A percentile compares a stretch with the other conserved stretches of the same genome.
Evolutionary conservation across 2,888 invertebrate genomes (phyloP).

Genomic region (Argyresthia goedartella): DNA sequence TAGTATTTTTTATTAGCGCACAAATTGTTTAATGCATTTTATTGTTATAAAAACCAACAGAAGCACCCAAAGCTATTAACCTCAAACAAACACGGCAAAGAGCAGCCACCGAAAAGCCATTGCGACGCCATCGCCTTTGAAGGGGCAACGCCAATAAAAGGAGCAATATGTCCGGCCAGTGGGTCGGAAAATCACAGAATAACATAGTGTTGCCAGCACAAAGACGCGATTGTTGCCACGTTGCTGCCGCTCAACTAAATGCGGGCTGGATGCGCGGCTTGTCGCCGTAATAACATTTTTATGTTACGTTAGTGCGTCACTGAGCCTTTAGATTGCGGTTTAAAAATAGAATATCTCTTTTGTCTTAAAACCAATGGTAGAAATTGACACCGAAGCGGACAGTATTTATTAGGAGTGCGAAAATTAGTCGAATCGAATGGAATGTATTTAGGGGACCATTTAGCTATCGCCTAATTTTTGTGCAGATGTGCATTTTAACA

Average conservation of each 20-base stretch:
- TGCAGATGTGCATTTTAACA: no score
- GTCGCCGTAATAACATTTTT: not conserved
- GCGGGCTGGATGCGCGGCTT: constrained; percentile 3
- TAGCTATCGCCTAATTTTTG: no score
- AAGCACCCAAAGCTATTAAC: no score
- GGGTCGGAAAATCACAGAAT: constrained; percentile 54
- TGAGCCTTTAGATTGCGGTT: constrained; percentile 1
- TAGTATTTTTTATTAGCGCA: no score
- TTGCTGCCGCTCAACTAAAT: constrained; percentile 25
- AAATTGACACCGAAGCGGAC: no score
- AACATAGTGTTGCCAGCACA: constrained; percentile 25
- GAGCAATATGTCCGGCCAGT: constrained; percentile 37
- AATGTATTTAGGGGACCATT: no score
- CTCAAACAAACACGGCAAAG: no score
- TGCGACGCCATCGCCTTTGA: constrained; percentile 13
- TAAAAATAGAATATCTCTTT: not conserved
- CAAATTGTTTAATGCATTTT: no score
- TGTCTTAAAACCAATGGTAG: not conserved
- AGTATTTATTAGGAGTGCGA: no score
- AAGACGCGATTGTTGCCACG: constrained; percentile 30
- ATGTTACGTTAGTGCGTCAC: constrained; percentile 1
- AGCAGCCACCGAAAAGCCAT: not conserved
- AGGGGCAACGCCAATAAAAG: constrained; percentile 32
- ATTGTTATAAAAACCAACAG: no score
- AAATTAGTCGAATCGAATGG: no score